phyloP scores from a whole-genome alignment of 1,140 invertebrate species.

The Lerema accius region DNA sequence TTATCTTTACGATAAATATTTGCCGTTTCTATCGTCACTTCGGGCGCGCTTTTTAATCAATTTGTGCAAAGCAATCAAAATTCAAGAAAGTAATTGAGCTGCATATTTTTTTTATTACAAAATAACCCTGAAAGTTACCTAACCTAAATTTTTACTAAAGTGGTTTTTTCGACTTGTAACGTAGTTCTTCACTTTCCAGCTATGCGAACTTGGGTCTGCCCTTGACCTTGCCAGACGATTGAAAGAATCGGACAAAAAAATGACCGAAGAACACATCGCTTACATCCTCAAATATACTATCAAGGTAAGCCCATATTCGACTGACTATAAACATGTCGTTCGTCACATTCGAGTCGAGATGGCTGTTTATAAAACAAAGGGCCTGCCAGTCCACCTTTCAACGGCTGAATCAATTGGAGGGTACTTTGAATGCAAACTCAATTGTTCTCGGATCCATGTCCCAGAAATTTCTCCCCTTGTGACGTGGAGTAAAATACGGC shows the following conservation, averaged over 20 bases:
- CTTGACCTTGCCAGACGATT: constrained; percentile 90
- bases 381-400: constrained; percentile 79
- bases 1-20: no score
- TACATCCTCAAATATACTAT: constrained; percentile 93
- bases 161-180: no score
- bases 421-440: constrained; percentile 82
- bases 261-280: constrained; percentile 93
- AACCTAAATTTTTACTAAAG: no score
- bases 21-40: no score
- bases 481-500: constrained; percentile 78
- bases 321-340: constrained; percentile 81
- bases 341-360: constrained; percentile 75
- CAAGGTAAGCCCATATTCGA: constrained; percentile 85
- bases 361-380: constrained; percentile 80
- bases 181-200: constrained; percentile 83
- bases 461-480: constrained; percentile 61
- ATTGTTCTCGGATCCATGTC: constrained; percentile 77
- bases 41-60: no score
- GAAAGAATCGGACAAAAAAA: constrained; percentile 86
- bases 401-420: constrained; percentile 79
- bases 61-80: no score
- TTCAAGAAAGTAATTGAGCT: no score
- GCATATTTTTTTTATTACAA: no score
- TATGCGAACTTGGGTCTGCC: constrained; percentile 91
- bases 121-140: no score